phyloP scores from a whole-genome alignment of 2,888 invertebrate species.

The Polylopha cassiicola region DNA sequence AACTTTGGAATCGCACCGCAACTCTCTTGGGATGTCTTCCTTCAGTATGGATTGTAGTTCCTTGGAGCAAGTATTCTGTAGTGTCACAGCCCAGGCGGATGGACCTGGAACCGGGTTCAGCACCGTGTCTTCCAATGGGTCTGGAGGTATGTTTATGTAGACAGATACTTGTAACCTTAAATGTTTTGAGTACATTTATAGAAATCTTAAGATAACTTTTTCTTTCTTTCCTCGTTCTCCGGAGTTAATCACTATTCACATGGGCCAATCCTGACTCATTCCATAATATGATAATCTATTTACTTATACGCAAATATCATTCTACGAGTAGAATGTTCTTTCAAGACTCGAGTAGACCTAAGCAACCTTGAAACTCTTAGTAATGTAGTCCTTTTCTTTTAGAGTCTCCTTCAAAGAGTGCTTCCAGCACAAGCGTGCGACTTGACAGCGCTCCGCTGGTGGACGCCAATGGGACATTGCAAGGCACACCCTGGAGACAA shows the following conservation, averaged over 20 bases:
- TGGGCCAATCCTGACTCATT: no score
- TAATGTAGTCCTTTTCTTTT: not conserved
- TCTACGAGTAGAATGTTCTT: not conserved
- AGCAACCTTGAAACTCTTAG: not conserved
- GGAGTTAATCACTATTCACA: no score
- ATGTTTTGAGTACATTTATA: no score
- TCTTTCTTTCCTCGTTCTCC: no score
- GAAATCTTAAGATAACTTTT: no score
- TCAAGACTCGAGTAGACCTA: not conserved
- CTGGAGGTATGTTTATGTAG: conserved; percentile 10
- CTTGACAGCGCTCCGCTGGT: conserved; percentile 42
- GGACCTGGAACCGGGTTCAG: conserved; percentile 18
- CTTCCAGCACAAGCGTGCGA: conserved; percentile 42
- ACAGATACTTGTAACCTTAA: not conserved
- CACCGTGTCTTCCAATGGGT: conserved; percentile 20
- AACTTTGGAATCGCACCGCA: conserved; percentile 67
- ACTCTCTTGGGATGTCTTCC: conserved; percentile 60
- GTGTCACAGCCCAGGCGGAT: conserved; percentile 67
- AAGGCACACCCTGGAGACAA: conserved; percentile 40
- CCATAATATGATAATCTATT: no score
- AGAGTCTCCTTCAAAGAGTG: conserved; percentile 48
- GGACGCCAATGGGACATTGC: conserved; percentile 37
- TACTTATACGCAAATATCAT: not conserved
- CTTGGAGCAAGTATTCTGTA: conserved; percentile 80
- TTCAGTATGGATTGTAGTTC: conserved; percentile 79